Percentiles rank a stretch among this genome's conserved stretches.
These are phyloP conservation scores for Villa cingulata DNA, from an alignment of 2,888 invertebrate species.

Conservation along the genomic window DNA sequence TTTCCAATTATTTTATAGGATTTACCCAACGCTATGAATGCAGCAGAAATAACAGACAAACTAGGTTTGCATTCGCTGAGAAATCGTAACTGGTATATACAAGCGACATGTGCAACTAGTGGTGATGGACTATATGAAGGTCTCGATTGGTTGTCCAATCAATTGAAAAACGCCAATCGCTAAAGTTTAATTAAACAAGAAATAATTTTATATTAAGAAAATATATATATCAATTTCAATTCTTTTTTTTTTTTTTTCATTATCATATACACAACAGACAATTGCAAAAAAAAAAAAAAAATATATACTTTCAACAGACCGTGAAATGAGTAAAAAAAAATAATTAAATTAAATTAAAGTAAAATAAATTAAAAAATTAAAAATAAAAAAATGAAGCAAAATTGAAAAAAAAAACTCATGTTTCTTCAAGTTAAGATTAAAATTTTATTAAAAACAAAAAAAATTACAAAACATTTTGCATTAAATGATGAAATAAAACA, in stretches of 20 bases:
- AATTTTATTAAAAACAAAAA: not conserved
- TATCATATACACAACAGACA: too few species aligned
- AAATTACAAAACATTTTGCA: too few species aligned
- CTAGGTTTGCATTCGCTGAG: constrained; percentile 94
- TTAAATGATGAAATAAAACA: too few species aligned
- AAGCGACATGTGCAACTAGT: constrained; percentile 96
- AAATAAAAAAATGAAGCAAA: too few species aligned
- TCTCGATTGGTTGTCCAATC: constrained; percentile 99
- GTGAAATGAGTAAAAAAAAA: too few species aligned
- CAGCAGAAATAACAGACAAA: constrained; percentile 99
- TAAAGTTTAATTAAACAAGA: constrained; percentile 40
- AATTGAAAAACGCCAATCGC: constrained; percentile 96
- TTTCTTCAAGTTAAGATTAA: not conserved
- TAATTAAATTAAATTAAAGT: too few species aligned
- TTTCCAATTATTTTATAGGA: constrained; percentile 56
- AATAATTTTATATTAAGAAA: too few species aligned
- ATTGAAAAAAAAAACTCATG: not conserved
- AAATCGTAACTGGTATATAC: constrained; percentile 97
- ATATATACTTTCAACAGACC: too few species aligned
- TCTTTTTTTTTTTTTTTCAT: not conserved
- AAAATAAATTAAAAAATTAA: too few species aligned
- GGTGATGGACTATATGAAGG: constrained; percentile 99
- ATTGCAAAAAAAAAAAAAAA: too few species aligned
- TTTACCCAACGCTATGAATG: constrained; percentile 99
- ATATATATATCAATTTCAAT: not conserved